Conservation (phyloP, 2,113 vertebrate genomes). For the Podilymbus podiceps region DNA sequence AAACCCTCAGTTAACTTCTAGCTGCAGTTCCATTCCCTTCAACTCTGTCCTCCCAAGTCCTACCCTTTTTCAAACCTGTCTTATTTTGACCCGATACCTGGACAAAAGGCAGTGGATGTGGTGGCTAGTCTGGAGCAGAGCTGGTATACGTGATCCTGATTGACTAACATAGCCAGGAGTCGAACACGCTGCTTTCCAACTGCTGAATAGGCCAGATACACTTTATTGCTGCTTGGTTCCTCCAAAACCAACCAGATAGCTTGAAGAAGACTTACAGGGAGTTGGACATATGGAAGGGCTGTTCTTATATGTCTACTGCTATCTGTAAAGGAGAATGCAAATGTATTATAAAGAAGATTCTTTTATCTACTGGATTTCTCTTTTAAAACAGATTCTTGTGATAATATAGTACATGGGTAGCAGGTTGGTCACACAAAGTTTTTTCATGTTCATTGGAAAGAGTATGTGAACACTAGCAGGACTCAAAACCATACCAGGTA, state of each 20-base stretch:
- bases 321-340: not conserved
- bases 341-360: not conserved
- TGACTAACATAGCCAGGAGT: not conserved
- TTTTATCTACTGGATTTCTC: not conserved
- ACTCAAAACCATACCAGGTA: not conserved
- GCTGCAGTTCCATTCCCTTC: not conserved
- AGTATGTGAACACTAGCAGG: not conserved
- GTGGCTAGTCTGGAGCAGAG: not conserved
- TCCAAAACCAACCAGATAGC: not conserved
- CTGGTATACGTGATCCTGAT: accelerated
- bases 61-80: accelerated
- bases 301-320: not conserved
- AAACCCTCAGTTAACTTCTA: not conserved
- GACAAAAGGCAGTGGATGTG: not conserved
- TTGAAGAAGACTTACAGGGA: not conserved
- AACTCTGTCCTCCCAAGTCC: not conserved
- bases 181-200: accelerated
- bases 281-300: not conserved
- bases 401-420: not conserved
- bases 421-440: not conserved
- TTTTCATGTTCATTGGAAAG: not conserved
- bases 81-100: not conserved
- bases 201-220: not conserved
- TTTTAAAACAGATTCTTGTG: not conserved
- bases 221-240: not conserved